Percentiles rank a stretch among this genome's conserved stretches.
phyloP scores from a whole-genome alignment of 2,797 vertebrate species.

The Myotis planiceps region DNA sequence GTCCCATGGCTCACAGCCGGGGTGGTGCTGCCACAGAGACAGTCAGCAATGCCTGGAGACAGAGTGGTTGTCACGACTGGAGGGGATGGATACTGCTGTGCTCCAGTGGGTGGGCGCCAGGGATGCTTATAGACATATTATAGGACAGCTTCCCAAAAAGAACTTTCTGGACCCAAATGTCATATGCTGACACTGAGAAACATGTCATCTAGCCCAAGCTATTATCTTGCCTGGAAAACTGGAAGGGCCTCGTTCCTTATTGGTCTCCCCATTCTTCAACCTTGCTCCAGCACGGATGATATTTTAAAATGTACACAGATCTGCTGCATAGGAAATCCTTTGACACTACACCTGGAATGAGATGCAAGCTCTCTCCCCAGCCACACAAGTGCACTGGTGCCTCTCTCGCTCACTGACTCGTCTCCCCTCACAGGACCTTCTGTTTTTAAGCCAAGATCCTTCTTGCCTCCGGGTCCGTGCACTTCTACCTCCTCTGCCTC shows the following conservation, averaged over 20 bases:
- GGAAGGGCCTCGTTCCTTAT: not conserved
- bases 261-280: not conserved
- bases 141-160: not conserved
- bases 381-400: fast-evolving
- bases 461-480: not conserved
- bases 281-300: not conserved
- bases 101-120: not conserved
- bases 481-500: not conserved
- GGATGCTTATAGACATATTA: not conserved
- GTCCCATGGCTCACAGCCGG: not conserved
- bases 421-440: not conserved
- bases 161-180: not conserved
- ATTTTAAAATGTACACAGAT: not conserved
- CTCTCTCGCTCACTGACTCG: not conserved
- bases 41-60: not conserved
- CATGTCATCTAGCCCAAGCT: not conserved
- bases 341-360: not conserved
- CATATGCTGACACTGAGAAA: not conserved
- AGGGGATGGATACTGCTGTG: not conserved
- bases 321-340: not conserved
- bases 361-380: not conserved
- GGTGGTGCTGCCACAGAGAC: not conserved
- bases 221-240: not conserved
- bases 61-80: not conserved
- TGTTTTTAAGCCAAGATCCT: not conserved